phyloP scores from a whole-genome alignment of 2,113 vertebrate genomes.

The Hassar affinis region DNA sequence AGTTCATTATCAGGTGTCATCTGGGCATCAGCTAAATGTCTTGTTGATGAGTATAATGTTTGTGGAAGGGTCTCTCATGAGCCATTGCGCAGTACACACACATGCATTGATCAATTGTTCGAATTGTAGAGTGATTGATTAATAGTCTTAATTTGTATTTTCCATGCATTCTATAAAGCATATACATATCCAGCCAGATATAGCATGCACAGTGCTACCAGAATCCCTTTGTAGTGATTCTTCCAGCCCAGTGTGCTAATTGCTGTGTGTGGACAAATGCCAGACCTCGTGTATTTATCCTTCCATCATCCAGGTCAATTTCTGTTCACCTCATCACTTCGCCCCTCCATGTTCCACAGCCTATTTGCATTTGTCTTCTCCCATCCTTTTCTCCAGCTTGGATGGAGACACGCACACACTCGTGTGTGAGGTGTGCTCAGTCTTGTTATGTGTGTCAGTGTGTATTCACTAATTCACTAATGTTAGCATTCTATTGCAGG shows the following conservation, averaged over 20 bases:
- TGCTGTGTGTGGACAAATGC: slow-evolving; percentile 29
- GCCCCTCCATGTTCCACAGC: slow-evolving; percentile 53
- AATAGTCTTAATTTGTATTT: background rate
- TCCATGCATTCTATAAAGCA: background rate
- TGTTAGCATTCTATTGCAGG: slow-evolving; percentile 68
- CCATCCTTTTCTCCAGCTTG: slow-evolving; percentile 38
- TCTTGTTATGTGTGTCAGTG: slow-evolving; percentile 14
- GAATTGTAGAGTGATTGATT: background rate
- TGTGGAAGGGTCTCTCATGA: slow-evolving; percentile 25
- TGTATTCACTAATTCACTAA: slow-evolving; percentile 20
- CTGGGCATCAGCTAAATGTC: slow-evolving; percentile 12
- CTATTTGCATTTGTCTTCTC: slow-evolving; percentile 49
- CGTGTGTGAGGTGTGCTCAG: slow-evolving; percentile 31
- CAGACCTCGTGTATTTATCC: slow-evolving; percentile 30
- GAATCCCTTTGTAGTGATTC: background rate
- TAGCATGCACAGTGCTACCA: background rate
- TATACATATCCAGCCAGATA: too few species aligned
- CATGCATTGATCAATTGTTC: background rate
- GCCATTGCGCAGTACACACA: slow-evolving; percentile 6
- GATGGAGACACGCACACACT: slow-evolving; percentile 50
- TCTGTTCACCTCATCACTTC: slow-evolving; percentile 35
- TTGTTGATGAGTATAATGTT: slow-evolving; percentile 31
- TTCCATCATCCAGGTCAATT: slow-evolving; percentile 40
- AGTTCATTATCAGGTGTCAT: slow-evolving; percentile 44
- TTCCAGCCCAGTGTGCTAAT: background rate